Evolutionary conservation across 2,113 vertebrate species (phyloP).

Genomic region (Atlantisia rogersi): DNA sequence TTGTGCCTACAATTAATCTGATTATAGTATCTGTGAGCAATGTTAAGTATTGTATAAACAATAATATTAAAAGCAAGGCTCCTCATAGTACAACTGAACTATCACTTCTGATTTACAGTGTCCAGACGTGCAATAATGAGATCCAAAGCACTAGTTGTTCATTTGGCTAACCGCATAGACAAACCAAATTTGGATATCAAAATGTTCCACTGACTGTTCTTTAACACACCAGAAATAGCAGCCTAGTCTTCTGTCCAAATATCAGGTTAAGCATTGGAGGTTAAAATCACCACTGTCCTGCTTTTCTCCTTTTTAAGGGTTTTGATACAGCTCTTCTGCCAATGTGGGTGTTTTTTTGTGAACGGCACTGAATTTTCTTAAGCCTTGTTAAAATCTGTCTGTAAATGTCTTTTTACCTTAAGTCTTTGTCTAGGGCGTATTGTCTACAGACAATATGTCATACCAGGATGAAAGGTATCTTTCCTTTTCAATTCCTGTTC

Average conservation of each 20-base stretch:
- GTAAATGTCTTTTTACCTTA: neutral
- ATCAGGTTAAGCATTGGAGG: neutral
- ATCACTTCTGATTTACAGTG: slow-evolving; percentile 22
- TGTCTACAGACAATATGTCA: neutral
- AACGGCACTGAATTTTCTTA: neutral
- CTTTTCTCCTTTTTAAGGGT: neutral
- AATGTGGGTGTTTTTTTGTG: neutral
- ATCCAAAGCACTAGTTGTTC: neutral
- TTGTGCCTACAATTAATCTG: neutral
- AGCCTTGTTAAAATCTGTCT: neutral
- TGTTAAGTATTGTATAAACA: slow-evolving; percentile 9
- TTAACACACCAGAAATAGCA: neutral
- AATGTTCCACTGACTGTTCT: neutral
- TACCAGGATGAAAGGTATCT: neutral
- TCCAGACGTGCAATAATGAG: slow-evolving; percentile 7
- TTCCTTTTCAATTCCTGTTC: neutral
- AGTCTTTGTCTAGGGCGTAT: neutral
- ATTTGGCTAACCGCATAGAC: neutral
- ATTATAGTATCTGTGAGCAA: neutral
- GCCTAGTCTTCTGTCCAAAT: neutral
- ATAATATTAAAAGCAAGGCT: slow-evolving; percentile 6
- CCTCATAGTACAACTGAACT: neutral
- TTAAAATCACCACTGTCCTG: neutral
- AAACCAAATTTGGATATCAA: slow-evolving; percentile 18
- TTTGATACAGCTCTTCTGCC: neutral